Percentiles rank a stretch among this genome's conserved stretches.
Conservation (phyloP, 2,888 invertebrate genomes). For the Schizotus pectinicornis region DNA sequence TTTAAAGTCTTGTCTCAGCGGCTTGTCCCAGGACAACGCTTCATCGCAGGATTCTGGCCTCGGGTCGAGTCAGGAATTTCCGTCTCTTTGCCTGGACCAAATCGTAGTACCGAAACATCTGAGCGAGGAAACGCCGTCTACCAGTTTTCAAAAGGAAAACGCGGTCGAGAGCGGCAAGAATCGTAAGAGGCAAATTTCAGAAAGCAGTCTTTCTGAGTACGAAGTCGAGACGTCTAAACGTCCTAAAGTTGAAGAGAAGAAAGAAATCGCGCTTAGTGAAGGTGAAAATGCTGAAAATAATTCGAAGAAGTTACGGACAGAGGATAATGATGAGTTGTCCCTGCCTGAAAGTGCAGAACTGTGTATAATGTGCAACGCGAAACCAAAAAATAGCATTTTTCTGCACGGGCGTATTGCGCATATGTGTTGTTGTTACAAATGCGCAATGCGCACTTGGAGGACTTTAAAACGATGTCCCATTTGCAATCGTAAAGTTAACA, state of each 20-base stretch:
- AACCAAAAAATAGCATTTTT: conserved; percentile 72
- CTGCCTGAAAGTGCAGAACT: conserved; percentile 52
- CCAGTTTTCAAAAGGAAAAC: conserved; percentile 10
- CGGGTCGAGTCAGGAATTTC: conserved; percentile 55
- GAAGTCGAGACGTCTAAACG: conserved; percentile 19
- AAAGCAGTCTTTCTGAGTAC: conserved; percentile 47
- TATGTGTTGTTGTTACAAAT: conserved; percentile 74
- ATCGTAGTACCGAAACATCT: conserved; percentile 51
- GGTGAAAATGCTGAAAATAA: conserved; percentile 1
- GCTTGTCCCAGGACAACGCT: conserved; percentile 35
- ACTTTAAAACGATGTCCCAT: conserved; percentile 70
- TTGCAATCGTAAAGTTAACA: conserved; percentile 72
- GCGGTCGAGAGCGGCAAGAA: not conserved
- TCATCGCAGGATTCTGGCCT: conserved; percentile 55
- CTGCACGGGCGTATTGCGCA: conserved; percentile 71
- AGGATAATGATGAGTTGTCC: conserved; percentile 10
- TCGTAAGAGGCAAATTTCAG: conserved; percentile 44
- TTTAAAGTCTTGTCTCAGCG: conserved; percentile 50
- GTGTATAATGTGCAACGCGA: conserved; percentile 68
- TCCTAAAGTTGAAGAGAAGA: not conserved
- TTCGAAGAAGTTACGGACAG: conserved; percentile 4
- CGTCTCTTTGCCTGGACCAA: conserved; percentile 48
- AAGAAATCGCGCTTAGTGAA: not conserved
- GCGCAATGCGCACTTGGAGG: conserved; percentile 71
- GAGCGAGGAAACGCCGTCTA: conserved; percentile 11